Evolutionary conservation across 1,140 invertebrate species (phyloP).

Genomic region (Oppia nitens): DNA sequence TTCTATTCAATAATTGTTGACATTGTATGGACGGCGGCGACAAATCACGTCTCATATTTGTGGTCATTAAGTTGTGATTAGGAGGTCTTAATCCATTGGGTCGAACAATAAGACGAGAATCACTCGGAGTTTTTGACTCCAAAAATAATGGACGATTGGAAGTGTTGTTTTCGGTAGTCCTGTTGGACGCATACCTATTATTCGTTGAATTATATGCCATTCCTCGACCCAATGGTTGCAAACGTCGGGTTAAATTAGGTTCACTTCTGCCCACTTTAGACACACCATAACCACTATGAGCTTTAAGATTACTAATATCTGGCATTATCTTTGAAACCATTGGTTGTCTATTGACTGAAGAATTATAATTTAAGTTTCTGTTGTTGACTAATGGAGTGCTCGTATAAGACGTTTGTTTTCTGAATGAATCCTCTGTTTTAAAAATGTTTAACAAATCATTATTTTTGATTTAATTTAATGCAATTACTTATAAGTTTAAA

Average conservation of each 20-base stretch:
- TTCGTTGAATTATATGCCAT: not conserved
- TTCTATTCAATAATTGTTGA: too few species aligned
- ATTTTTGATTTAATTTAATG: not conserved
- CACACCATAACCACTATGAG: not conserved
- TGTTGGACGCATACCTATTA: not conserved
- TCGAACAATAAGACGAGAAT: not conserved
- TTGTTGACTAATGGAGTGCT: not conserved
- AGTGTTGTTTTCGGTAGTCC: not conserved
- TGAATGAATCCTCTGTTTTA: not conserved
- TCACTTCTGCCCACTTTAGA: not conserved
- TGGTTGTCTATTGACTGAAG: not conserved
- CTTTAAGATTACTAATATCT: not conserved
- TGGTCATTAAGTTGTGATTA: too few species aligned
- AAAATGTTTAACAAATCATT: not conserved
- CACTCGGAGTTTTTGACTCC: not conserved
- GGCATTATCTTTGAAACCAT: not conserved
- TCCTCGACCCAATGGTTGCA: not conserved
- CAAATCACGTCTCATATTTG: too few species aligned
- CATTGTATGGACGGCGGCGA: too few species aligned
- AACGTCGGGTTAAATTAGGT: not conserved
- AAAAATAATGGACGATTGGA: too few species aligned
- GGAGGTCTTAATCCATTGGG: not conserved
- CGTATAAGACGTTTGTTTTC: not conserved
- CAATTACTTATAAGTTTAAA: not conserved
- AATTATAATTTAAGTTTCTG: not conserved